Evolutionary conservation across 2,113 vertebrate genomes (phyloP), one percentile per base, ranked within the genome.

Genomic region (Mus pahari): DNA sequence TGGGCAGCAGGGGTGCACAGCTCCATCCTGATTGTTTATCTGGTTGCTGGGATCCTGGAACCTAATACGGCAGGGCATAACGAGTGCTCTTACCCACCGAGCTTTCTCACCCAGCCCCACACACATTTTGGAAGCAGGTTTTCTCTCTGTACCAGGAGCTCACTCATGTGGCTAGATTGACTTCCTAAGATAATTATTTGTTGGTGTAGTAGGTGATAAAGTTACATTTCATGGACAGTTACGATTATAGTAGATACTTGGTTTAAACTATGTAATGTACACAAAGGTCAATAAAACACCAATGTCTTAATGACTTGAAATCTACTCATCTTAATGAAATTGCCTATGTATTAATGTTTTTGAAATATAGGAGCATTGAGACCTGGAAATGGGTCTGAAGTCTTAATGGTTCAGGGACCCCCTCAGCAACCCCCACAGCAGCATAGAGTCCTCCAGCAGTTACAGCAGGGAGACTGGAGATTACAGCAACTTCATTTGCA

Each of bases 401-500:
- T 96, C 10, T 14, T 97, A 22, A 31, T 98, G 96, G 94, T 98
- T 3, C 99, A 98, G 78, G 98, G 98, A 48, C 97, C 97, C 96
- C 98, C 96, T 96, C 99, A 99, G 94, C 99, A 99, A 48, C 98
- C 99, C 82, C 91, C 99, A 0, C 98, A 98, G 89, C 99, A 98
- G 89, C 99, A 99, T 96, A 93, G 99, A 74, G 99, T 99, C 13
- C 99, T 99, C 42, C 99, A 99, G 98, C 99, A 99, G 94, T 98
- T 99, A 1, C 99, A 99, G 91, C 99, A 99, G 19, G 99, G 99
- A 1, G 99, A 99, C 94, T 99, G 99, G 98, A 99, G 99, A 20
- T 98, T 99, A 7, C 99, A 99, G 97, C 99, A 99, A 71, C 97
- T 99, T 0, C 99, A 99, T 9, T 96, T 98, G 13, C 98, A 98